phyloP scores from a whole-genome alignment of 2,113 vertebrate species.

The Malurus elegans region DNA sequence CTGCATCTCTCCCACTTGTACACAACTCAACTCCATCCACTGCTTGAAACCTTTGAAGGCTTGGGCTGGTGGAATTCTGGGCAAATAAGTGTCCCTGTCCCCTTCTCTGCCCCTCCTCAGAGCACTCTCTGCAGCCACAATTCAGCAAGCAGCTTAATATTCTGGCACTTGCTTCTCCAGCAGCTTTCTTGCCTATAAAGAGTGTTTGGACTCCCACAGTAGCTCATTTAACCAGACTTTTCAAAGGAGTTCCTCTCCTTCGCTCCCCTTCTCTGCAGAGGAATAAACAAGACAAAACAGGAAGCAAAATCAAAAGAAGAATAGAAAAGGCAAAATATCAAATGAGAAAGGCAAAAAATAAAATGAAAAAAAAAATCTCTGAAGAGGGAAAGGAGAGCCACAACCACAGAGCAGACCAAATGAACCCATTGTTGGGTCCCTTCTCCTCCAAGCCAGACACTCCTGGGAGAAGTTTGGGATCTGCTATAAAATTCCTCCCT shows the following conservation, averaged over 20 bases:
- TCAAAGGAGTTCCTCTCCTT: slow-evolving; percentile 18
- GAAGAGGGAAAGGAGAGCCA: background rate
- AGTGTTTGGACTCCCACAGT: slow-evolving; percentile 4
- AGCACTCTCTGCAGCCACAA: background rate
- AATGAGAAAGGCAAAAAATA: too few species aligned
- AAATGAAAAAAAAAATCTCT: background rate
- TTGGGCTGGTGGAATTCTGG: background rate
- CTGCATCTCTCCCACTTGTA: background rate
- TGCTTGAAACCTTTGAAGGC: background rate
- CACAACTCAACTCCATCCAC: background rate
- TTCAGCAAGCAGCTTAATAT: background rate
- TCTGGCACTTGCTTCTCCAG: background rate
- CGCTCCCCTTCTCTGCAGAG: background rate
- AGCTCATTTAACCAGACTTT: slow-evolving; percentile 18
- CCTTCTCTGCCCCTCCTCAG: background rate
- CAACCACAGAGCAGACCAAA: background rate
- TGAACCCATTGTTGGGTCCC: background rate
- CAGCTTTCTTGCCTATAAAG: background rate
- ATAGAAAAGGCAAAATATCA: background rate
- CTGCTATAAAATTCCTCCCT: background rate
- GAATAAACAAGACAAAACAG: slow-evolving; percentile 31
- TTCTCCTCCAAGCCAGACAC: background rate
- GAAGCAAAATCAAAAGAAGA: slow-evolving; percentile 10
- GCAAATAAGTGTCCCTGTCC: background rate
- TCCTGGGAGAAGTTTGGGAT: background rate